phyloP scores from a whole-genome alignment of 2,888 invertebrate genomes.

The Taphrorychus bicolor region DNA sequence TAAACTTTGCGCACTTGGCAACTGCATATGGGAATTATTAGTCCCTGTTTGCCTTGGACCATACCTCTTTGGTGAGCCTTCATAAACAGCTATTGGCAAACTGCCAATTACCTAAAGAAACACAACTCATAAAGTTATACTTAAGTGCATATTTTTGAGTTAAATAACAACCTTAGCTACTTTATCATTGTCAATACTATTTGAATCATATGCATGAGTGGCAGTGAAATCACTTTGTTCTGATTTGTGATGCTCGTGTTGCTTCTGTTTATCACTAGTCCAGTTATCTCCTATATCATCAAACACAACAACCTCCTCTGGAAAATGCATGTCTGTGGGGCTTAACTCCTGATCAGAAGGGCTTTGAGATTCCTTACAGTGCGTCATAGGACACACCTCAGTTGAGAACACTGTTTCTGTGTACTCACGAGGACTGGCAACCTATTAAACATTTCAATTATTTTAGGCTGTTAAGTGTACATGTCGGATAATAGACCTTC shows the following conservation, averaged over 20 bases:
- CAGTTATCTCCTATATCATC: constrained; percentile 86
- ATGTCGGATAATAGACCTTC: constrained; percentile 47
- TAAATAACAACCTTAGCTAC: constrained; percentile 59
- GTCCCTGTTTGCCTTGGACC: constrained; percentile 67
- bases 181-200: constrained; percentile 55
- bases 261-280: constrained; percentile 59
- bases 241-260: constrained; percentile 31
- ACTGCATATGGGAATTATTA: constrained; percentile 61
- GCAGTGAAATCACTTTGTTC: constrained; percentile 52
- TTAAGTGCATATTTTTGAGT: background rate
- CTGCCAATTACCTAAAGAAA: constrained; percentile 70
- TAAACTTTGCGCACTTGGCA: constrained; percentile 66
- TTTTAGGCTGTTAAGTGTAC: background rate
- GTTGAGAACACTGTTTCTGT: constrained; percentile 70
- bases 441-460: background rate
- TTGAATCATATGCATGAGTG: constrained; percentile 50
- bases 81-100: constrained; percentile 92
- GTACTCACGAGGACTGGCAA: constrained; percentile 62
- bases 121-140: background rate
- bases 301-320: constrained; percentile 84
- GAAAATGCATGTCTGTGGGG: constrained; percentile 69
- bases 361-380: constrained; percentile 51
- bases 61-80: constrained; percentile 88
- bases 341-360: constrained; percentile 59
- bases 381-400: constrained; percentile 67